A percentile compares a stretch with the other conserved stretches of the same genome.
phyloP scores from a whole-genome alignment of 2,888 invertebrate species.

The Cantharis rustica region DNA sequence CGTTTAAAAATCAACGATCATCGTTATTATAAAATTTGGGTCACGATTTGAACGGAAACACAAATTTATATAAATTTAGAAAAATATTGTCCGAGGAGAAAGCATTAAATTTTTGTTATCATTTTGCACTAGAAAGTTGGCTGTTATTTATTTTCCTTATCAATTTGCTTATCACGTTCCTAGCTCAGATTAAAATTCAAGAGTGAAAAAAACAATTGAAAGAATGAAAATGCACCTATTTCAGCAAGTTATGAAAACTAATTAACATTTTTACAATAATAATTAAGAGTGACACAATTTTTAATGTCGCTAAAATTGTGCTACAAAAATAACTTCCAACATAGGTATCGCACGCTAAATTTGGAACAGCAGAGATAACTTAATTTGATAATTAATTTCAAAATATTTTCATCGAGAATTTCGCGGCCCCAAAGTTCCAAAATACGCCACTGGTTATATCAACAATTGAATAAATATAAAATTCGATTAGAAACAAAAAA shows the following conservation, averaged over 20 bases:
- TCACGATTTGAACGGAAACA: neutral
- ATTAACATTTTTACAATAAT: neutral
- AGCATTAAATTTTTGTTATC: constrained; percentile 3
- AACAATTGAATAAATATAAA: neutral
- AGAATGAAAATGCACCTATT: neutral
- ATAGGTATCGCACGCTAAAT: neutral
- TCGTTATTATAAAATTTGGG: neutral
- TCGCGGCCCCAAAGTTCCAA: neutral
- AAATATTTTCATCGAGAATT: neutral
- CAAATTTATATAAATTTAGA: neutral
- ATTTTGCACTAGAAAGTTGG: constrained; percentile 3
- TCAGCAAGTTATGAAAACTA: neutral
- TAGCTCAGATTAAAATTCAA: neutral
- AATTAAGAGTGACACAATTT: neutral
- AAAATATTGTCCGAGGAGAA: neutral
- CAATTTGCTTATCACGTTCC: constrained; percentile 9
- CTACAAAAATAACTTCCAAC: neutral
- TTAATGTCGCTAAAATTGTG: neutral
- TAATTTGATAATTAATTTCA: neutral
- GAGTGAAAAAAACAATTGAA: neutral
- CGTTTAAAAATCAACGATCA: neutral
- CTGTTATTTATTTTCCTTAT: constrained; percentile 8
- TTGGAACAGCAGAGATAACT: neutral
- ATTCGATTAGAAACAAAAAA: neutral
- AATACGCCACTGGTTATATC: neutral